Evolutionary conservation across 2,888 invertebrate genomes (phyloP).

Genomic region (Mellilla xanthometata): DNA sequence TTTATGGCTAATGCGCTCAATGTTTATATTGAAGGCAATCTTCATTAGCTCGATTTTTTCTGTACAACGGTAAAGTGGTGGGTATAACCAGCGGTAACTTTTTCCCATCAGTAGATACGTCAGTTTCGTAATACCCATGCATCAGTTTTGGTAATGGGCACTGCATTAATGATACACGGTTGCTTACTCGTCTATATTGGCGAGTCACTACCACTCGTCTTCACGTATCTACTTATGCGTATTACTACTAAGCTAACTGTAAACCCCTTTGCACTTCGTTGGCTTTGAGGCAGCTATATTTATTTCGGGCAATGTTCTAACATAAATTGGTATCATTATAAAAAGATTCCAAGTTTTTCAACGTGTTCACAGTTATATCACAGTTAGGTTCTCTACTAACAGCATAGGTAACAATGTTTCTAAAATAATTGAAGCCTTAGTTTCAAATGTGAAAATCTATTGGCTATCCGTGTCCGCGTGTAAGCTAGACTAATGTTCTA

Average conservation of each 20-base stretch:
- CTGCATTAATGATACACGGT: constrained; percentile 50
- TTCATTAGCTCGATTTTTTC: constrained; percentile 31
- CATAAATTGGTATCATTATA: constrained; percentile 30
- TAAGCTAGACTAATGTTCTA: constrained; percentile 57
- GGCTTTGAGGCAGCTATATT: constrained; percentile 55
- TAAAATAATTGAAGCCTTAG: constrained; percentile 4
- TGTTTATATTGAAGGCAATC: constrained; percentile 31
- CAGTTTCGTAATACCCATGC: constrained; percentile 33
- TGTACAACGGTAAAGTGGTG: constrained; percentile 27
- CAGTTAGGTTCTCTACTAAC: constrained; percentile 14
- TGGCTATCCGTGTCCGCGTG: constrained; percentile 27
- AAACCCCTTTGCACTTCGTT: constrained; percentile 66
- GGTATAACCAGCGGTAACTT: constrained; percentile 26
- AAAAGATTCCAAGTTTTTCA: constrained; percentile 19
- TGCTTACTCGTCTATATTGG: constrained; percentile 49
- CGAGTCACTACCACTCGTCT: constrained; percentile 43
- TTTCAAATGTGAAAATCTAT: constrained; percentile 23
- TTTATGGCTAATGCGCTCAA: constrained; percentile 18
- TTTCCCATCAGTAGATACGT: constrained; percentile 33
- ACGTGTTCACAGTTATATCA: constrained; percentile 8
- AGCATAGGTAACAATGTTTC: constrained; percentile 1
- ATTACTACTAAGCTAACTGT: constrained; percentile 59
- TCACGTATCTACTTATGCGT: constrained; percentile 8
- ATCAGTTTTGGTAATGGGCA: constrained; percentile 54
- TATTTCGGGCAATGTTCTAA: constrained; percentile 29